Conservation (phyloP, 1,140 invertebrate genomes). For the Cydia amplana region DNA sequence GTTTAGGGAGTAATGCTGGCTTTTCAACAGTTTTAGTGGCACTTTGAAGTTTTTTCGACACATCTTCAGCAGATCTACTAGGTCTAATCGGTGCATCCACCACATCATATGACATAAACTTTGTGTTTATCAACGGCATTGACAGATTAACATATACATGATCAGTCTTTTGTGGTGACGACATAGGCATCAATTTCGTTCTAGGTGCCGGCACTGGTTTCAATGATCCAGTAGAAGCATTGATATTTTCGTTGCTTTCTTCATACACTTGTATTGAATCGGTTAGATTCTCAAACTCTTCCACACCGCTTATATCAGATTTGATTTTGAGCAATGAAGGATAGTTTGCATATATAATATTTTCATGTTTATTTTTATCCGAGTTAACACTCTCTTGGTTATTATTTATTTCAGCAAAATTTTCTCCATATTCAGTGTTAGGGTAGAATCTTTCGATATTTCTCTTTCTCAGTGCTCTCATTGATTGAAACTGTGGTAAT, state of each 20-base stretch:
- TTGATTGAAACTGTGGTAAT: constrained; percentile 68
- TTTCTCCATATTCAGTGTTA: constrained; percentile 73
- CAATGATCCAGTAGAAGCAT: constrained; percentile 57
- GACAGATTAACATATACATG: constrained; percentile 74
- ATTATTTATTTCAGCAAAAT: constrained; percentile 74
- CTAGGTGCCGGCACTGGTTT: constrained; percentile 70
- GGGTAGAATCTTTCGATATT: constrained; percentile 78
- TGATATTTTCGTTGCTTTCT: constrained; percentile 50
- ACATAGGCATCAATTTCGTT: constrained; percentile 64
- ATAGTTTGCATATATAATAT: constrained; percentile 71
- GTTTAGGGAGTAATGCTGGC: constrained; percentile 14
- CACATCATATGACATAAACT: constrained; percentile 54
- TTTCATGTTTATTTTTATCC: constrained; percentile 57
- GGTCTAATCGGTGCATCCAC: constrained; percentile 66
- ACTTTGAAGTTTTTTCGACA: constrained; percentile 49
- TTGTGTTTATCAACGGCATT: constrained; percentile 70
- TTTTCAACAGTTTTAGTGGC: constrained; percentile 39
- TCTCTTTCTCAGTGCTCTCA: constrained; percentile 72
- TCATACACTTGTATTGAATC: constrained; percentile 77
- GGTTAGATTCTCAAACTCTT: constrained; percentile 76
- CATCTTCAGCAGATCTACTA: constrained; percentile 64
- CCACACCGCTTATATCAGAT: constrained; percentile 66
- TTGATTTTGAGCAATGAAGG: constrained; percentile 59
- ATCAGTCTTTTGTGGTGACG: constrained; percentile 61
- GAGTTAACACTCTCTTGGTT: constrained; percentile 55